Base-by-base conservation (phyloP, 2,113 vertebrate genomes). In the Smithornis capensis region DNA sequence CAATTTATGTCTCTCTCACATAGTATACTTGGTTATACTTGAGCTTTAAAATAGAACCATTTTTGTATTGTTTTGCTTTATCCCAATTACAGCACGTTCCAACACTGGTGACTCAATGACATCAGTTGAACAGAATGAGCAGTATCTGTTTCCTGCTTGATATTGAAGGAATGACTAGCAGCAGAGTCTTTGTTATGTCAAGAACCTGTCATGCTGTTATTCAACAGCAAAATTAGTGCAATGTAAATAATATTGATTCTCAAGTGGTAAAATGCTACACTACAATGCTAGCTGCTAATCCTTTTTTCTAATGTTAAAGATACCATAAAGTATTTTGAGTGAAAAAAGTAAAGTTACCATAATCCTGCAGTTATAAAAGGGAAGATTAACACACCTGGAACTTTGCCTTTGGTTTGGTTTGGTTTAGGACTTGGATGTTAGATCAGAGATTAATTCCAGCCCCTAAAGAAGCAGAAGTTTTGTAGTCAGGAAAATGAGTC, bases 21-120 rank as follows among this genome's bases (percentile, higher is more conserved):
- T 9, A 42, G 2, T 0, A 1, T 35, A 69, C 6, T 45, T 57
- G 10, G 9, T n/a, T n/a, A n/a, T n/a, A n/a, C n/a, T n/a, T 24
- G 9, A 75, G 4, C 8, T 73, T 84, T 79, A 69, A 63, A 82
- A 56, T 2, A 1, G 22, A 88, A 90, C 15, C 1, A 47, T 21
- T 70, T 83, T 89, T 57, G 3, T n/a, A 27, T 11, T 45, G 1
- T 15, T 83, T 76, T 89, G 3, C 2, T 87, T 70, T 74, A 67
- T 75, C 11, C 15, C 2, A 29, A 6, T 45, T 69, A 13, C 12
- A 52, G 1, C 5, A 21, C 1, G 3, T 73, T 87, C 37, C 85
- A 62, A 56, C 59, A n/a, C 7, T 21, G 49, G 27, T 71, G 31
- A 53, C 25, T 69, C 31, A 64, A 6, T 60, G 19, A 4, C 15